Conservation (phyloP, 2,888 invertebrate genomes). For the Phortica okadai region DNA sequence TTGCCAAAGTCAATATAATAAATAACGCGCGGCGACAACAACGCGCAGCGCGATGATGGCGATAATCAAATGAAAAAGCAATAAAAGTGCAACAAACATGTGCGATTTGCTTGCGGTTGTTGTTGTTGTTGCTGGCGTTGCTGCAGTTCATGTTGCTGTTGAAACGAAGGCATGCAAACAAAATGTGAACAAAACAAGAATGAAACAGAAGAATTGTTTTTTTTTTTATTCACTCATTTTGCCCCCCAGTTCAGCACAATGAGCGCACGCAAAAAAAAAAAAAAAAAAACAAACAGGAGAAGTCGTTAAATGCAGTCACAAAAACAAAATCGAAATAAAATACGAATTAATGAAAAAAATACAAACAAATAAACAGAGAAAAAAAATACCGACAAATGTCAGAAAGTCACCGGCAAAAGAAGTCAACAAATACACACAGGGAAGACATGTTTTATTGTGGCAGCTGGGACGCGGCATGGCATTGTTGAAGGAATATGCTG, state of each 20-base stretch:
- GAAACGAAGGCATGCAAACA: slow-evolving; percentile 28
- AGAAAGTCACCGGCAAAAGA: slow-evolving; percentile 16
- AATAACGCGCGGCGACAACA: slow-evolving; percentile 64
- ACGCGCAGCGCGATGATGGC: slow-evolving; percentile 45
- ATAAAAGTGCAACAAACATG: slow-evolving; percentile 56
- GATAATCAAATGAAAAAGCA: slow-evolving; percentile 68
- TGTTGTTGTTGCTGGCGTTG: slow-evolving; percentile 29
- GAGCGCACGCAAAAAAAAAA: neutral
- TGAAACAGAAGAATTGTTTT: neutral
- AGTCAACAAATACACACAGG: neutral
- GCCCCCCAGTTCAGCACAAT: neutral
- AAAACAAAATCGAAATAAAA: slow-evolving; percentile 3
- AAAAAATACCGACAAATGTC: slow-evolving; percentile 17
- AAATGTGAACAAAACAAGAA: neutral
- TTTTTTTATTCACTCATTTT: slow-evolving; percentile 8
- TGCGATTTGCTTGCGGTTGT: slow-evolving; percentile 18
- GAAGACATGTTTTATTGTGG: slow-evolving; percentile 9
- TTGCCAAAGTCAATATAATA: slow-evolving; percentile 67
- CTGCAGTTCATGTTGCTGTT: slow-evolving; percentile 22
- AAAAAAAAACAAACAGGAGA: slow-evolving; percentile 1
- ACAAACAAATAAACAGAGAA: neutral
- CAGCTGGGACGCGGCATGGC: neutral
- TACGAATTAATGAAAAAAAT: neutral
- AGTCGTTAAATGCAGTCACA: slow-evolving; percentile 19
- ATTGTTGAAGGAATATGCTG: too few relatives aligned